Evolutionary conservation across 2,113 vertebrate genomes (phyloP), one percentile per base, ranked within the genome.

Genomic region (Urocitellus parryii): DNA sequence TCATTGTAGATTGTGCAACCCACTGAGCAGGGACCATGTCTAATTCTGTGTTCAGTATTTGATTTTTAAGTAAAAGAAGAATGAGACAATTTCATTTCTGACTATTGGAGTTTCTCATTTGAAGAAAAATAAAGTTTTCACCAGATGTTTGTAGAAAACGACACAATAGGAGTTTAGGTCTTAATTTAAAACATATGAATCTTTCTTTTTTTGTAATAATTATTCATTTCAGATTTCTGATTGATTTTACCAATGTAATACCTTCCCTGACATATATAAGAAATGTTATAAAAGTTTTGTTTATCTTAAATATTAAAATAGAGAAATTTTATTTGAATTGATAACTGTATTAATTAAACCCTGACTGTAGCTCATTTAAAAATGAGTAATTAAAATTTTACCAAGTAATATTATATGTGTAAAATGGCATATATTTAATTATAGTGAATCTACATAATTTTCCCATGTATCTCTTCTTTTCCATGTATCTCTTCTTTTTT

Each of bases 1-100:
- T 20, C 61, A 56, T 45, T 73, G 51, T 68, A 79, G 63, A 92
- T 56, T 93, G 5, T 77, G 65, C 93, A 89, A 85, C 58, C 39
- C 72, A 87, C 27, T n/a, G 65, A 96, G 76, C 51, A 93, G 81
- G 77, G 27, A 95, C 88, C 24, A 0, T 89, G 42, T 91, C 85
- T 80, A 86, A 95, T 96, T 97, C 93, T 91, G 42, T 94, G 73
- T 53, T 90, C 74, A 90, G 45, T 58, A 84, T 48, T 90, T 84
- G 65, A 91, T 86, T 97, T 97, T 95, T 70, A 93, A 97, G 93
- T 93, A 27, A 97, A 94, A 92, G 34, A 83, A 97, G 90, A 96
- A 85, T 86, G 88, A 94, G 96, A 95, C 81, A 53, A 94, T 89
- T 93, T 97, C 48, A 91, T 94, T 94, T 91, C 48, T 94, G 58